Conservation (phyloP, 2,113 vertebrate genomes). For the Corythoichthys intestinalis region DNA sequence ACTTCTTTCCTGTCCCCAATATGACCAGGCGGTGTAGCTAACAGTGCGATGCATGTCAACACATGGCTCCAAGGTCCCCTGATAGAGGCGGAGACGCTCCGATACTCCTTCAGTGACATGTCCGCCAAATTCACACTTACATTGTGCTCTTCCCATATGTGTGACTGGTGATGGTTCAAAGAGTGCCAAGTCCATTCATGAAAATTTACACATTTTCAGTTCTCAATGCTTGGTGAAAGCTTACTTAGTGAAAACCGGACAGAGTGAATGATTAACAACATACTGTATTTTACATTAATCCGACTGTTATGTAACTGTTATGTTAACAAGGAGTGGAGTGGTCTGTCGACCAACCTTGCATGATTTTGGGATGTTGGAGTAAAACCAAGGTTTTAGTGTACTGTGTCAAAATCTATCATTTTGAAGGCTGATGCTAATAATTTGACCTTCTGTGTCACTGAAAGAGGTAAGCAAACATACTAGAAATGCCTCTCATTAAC, state of each 20-base stretch:
- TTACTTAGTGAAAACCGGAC: background rate
- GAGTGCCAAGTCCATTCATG: conserved; percentile 27
- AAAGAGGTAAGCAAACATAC: background rate
- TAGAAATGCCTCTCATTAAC: background rate
- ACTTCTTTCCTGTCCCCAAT: conserved; percentile 74
- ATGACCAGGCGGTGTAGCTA: conserved; percentile 77
- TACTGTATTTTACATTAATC: too few relatives aligned
- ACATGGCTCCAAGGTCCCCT: conserved; percentile 72
- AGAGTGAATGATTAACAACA: background rate
- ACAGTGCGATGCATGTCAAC: conserved; percentile 74
- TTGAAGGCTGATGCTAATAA: background rate
- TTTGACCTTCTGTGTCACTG: background rate
- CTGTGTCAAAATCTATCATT: background rate
- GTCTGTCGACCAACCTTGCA: too few relatives aligned
- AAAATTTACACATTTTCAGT: conserved; percentile 23
- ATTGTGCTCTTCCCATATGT: conserved; percentile 61
- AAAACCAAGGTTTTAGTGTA: too few relatives aligned
- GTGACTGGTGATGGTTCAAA: conserved; percentile 50
- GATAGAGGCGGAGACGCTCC: conserved; percentile 58
- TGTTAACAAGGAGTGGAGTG: too few relatives aligned
- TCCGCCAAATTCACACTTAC: conserved; percentile 52
- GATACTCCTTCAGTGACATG: conserved; percentile 60
- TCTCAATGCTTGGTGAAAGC: conserved; percentile 14
- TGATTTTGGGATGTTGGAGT: too few relatives aligned
- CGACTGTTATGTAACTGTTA: too few relatives aligned